Conservation (phyloP, 2,888 invertebrate genomes). For the Teleogryllus oceanicus region DNA sequence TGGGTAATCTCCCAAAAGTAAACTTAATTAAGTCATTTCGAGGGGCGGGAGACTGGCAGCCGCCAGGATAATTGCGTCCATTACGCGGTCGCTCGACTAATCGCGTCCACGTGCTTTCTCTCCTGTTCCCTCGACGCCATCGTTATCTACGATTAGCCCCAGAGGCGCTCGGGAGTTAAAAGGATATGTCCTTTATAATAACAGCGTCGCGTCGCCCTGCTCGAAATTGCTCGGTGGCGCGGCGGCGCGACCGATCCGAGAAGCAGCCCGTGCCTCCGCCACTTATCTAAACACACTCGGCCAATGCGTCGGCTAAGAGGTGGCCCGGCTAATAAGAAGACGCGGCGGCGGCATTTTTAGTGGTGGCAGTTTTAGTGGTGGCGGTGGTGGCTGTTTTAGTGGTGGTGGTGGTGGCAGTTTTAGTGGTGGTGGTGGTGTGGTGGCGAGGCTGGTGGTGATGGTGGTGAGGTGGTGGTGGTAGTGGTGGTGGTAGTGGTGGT, state of each 20-base stretch:
- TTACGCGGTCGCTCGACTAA: neutral
- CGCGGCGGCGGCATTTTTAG: no score
- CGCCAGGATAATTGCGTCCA: neutral
- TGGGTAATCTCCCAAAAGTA: neutral
- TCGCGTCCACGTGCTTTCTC: neutral
- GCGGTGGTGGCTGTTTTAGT: no score
- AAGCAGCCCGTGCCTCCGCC: no score
- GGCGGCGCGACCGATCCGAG: neutral
- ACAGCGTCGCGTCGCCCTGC: neutral
- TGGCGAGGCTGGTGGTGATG: no score
- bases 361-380: no score
- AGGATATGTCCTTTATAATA: conserved; percentile 18
- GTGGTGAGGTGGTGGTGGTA: no score
- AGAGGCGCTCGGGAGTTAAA: neutral
- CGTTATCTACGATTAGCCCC: conserved; percentile 7
- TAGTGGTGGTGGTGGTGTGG: no score
- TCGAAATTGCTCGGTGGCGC: neutral
- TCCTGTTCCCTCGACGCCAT: neutral
- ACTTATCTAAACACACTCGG: no score
- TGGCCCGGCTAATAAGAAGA: no score
- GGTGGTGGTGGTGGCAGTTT: no score
- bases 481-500: no score
- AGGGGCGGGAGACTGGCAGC: neutral
- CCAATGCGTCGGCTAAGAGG: no score
- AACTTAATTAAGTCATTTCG: neutral